These are phyloP conservation scores for Synanthedon tipuliformis DNA, from an alignment of 2,888 invertebrate species.

Conservation along the genomic window DNA sequence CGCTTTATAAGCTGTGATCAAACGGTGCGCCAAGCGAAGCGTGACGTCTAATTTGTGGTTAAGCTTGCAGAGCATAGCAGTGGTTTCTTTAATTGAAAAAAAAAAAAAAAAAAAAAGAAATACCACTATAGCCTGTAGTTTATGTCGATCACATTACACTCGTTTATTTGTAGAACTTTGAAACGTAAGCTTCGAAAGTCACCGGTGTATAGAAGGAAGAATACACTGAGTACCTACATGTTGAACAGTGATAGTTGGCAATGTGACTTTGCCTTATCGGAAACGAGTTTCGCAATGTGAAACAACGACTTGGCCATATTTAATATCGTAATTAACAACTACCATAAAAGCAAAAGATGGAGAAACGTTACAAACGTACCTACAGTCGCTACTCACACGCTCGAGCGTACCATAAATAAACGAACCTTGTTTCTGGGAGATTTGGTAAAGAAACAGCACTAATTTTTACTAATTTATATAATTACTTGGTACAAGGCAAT, in stretches of 20 bases:
- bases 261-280: not conserved
- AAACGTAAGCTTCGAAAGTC: no score
- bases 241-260: not conserved
- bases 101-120: not conserved
- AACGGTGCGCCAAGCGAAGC: slow-evolving; percentile 3
- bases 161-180: no score
- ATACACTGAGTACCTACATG: no score
- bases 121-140: no score
- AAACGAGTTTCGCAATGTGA: not conserved
- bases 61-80: slow-evolving; percentile 1
- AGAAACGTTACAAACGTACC: slow-evolving; percentile 9
- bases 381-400: not conserved
- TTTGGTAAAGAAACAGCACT: no score
- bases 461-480: no score
- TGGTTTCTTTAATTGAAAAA: not conserved
- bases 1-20: not conserved
- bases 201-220: no score
- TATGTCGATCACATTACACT: no score
- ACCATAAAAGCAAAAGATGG: slow-evolving; percentile 19
- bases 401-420: no score
- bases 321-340: slow-evolving; percentile 12
- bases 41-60: slow-evolving; percentile 13
- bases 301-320: not conserved
- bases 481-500: no score
- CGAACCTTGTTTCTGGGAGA: no score